Evolutionary conservation across 2,797 vertebrate genomes (phyloP).

Genomic region (Avahi laniger): DNA sequence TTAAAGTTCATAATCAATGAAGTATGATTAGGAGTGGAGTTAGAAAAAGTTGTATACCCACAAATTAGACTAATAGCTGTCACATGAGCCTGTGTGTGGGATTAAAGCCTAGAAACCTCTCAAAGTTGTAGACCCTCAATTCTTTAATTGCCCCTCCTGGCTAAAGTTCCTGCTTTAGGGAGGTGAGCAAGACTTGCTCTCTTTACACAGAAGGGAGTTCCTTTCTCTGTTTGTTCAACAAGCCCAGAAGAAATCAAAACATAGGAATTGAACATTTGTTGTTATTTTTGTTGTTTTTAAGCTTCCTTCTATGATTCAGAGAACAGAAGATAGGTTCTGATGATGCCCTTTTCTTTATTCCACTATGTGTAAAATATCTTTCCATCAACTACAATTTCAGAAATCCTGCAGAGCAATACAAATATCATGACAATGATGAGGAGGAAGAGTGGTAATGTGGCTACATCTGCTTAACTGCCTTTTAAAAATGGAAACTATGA

Average conservation of each 20-base stretch:
- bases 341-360: neutral
- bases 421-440: neutral
- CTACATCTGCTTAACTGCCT: neutral
- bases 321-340: neutral
- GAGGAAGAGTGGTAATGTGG: neutral
- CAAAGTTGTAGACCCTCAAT: slow-evolving; percentile 31
- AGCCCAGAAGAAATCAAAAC: slow-evolving; percentile 37
- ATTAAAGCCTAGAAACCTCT: slow-evolving; percentile 32
- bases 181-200: fast-evolving
- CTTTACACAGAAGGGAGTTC: slow-evolving; percentile 60
- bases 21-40: slow-evolving; percentile 52
- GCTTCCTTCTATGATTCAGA: neutral
- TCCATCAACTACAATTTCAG: neutral
- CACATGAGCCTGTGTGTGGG: slow-evolving; percentile 41
- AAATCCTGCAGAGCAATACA: slow-evolving; percentile 23
- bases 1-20: slow-evolving; percentile 76
- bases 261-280: neutral
- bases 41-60: slow-evolving; percentile 67
- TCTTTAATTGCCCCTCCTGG: neutral
- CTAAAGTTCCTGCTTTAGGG: neutral
- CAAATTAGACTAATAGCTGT: slow-evolving; percentile 61
- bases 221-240: slow-evolving; percentile 53
- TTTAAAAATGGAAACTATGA: slow-evolving; percentile 19
- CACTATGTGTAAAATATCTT: neutral
- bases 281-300: neutral